Evolutionary conservation across 2,888 invertebrate species (phyloP), one percentile per base, ranked within the genome.

Genomic region (Amiota mariae): DNA sequence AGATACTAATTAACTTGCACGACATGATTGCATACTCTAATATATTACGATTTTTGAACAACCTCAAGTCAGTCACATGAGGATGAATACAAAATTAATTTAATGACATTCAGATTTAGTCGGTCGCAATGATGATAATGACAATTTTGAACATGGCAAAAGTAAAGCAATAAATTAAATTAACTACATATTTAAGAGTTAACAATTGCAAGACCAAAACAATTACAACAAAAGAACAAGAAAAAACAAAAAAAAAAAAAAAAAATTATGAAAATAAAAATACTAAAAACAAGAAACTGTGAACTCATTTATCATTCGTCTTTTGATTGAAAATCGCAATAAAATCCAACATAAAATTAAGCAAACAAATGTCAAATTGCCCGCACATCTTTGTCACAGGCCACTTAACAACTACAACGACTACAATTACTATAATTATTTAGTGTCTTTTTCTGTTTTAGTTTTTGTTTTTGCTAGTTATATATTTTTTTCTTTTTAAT

Each of bases 231-330:
- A 67, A 67, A 67, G 24, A 36, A 36, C 36, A 36, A 36, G 36
- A 36, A 15, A 77, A 67, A 54, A 68, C 13, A 54, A 56, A 56
- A 8, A 56, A 15, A 15, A 13, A 36, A 68, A 68, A 68, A 79
- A 80, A 82, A 80, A 81, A 78, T n/a, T n/a, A n/a, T n/a, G n/a
- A 15, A 13, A 36, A 68, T 56, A 68, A 79, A 80, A 82, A 80
- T 80, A 78, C 82, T 80, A 79, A 83, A 82, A 82, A 80, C 84
- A 36, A 36, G 78, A 36, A 36, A 36, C 84, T 82, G 84, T 84
- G 79, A 74, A 75, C 80, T 82, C 85, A 83, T 83, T 83, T 85
- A 85, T 85, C 84, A 82, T 71, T 57, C 18, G 15, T 11, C 12
- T 3, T 15, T 59, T 59, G 8, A 77, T 51, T 67, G 67, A 67